Percentiles rank a stretch among this genome's conserved stretches.
Conservation (phyloP, 1,140 invertebrate genomes). For the Sesamia nonagrioides region DNA sequence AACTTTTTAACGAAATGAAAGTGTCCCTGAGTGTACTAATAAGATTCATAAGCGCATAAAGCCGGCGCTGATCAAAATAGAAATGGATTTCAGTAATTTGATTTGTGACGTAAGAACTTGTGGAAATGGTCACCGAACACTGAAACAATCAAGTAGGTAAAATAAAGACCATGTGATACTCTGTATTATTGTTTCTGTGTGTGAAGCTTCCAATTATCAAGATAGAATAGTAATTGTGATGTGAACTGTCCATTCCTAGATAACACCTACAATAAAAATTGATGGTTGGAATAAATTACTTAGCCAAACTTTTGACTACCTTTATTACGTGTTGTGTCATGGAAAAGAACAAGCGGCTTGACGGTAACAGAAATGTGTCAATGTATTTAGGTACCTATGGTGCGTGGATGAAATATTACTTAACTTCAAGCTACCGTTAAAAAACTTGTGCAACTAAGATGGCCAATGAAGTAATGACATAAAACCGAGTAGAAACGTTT, state of each 20-base stretch:
- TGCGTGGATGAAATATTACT: not conserved
- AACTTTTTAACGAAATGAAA: conserved; percentile 27
- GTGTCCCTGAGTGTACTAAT: conserved; percentile 43
- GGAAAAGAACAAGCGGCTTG: not conserved
- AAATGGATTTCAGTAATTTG: conserved; percentile 41
- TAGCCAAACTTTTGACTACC: not conserved
- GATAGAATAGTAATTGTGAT: not conserved
- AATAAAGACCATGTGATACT: not conserved
- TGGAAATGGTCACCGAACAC: conserved; percentile 1
- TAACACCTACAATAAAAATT: not conserved
- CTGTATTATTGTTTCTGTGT: not conserved
- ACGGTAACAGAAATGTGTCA: not conserved
- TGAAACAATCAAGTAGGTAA: not conserved
- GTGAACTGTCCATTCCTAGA: not conserved
- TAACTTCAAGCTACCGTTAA: not conserved
- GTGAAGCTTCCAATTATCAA: not conserved
- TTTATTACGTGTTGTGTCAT: not conserved
- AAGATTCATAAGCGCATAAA: conserved; percentile 37
- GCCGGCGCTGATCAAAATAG: conserved; percentile 36
- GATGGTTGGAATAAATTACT: not conserved
- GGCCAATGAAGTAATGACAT: conserved; percentile 12
- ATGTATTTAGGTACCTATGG: not conserved
- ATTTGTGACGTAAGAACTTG: conserved; percentile 33
- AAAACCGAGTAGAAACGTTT: conserved; percentile 35
- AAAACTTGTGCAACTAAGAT: conserved; percentile 9